phyloP scores from a whole-genome alignment of 2,113 vertebrate species.

The Macaca mulatta region DNA sequence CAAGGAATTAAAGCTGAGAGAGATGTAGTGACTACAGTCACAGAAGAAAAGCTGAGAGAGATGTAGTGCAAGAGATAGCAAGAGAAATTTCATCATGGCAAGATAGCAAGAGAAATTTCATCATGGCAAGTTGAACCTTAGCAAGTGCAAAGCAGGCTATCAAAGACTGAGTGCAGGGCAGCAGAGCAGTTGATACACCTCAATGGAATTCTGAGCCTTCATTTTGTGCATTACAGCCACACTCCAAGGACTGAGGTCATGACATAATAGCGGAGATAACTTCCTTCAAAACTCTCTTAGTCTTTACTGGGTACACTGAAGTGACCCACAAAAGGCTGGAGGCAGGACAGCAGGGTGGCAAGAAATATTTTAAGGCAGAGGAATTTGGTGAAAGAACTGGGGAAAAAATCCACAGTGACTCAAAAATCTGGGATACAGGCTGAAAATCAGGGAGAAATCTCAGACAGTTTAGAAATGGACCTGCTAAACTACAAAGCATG shows the following conservation, averaged over 20 bases:
- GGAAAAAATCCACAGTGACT: neutral
- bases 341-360: neutral
- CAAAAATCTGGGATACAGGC: neutral
- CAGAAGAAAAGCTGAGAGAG: neutral
- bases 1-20: neutral
- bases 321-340: neutral
- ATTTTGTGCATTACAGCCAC: neutral
- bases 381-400: neutral
- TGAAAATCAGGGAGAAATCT: neutral
- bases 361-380: neutral
- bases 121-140: neutral
- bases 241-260: neutral
- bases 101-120: neutral
- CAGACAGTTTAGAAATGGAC: neutral
- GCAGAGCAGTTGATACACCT: neutral
- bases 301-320: neutral
- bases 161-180: neutral
- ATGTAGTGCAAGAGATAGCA: neutral
- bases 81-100: neutral
- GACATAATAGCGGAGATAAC: neutral
- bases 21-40: neutral
- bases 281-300: neutral
- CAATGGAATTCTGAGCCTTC: neutral
- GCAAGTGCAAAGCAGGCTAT: neutral
- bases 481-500: neutral